A percentile compares a stretch with the other conserved stretches of the same genome.
These are phyloP conservation scores for Dasysyrphus albostriatus DNA, from an alignment of 2,888 invertebrate species.

Conservation along the genomic window DNA sequence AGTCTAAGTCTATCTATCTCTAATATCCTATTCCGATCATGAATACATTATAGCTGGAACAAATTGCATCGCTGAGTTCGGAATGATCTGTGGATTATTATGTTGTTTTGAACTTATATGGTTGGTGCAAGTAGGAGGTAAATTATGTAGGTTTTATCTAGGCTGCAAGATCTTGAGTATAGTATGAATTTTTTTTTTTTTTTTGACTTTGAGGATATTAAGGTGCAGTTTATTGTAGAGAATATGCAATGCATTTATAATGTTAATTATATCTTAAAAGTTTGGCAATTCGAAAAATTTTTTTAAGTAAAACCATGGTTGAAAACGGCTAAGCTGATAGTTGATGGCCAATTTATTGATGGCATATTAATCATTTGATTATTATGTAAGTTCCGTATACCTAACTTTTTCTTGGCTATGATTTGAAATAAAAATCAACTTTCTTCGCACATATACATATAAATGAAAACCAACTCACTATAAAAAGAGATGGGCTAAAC, in stretches of 20 bases:
- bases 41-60: slow-evolving; percentile 31
- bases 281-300: background rate
- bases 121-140: slow-evolving; percentile 24
- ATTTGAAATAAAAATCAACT: background rate
- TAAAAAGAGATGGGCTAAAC: background rate
- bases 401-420: too few relatives aligned
- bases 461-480: background rate
- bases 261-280: background rate
- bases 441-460: background rate
- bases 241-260: background rate
- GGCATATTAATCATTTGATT: too few relatives aligned
- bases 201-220: background rate
- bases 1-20: background rate
- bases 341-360: too few relatives aligned
- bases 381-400: too few relatives aligned
- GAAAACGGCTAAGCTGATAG: too few relatives aligned
- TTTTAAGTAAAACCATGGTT: too few relatives aligned
- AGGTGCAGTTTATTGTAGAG: background rate
- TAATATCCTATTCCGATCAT: slow-evolving; percentile 36
- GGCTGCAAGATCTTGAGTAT: background rate
- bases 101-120: slow-evolving; percentile 23
- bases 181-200: background rate
- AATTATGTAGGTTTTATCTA: slow-evolving; percentile 24
- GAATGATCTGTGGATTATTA: slow-evolving; percentile 40
- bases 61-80: slow-evolving; percentile 35